Conservation (phyloP, 2,888 invertebrate species). For the Dorcus parallelipipedus region DNA sequence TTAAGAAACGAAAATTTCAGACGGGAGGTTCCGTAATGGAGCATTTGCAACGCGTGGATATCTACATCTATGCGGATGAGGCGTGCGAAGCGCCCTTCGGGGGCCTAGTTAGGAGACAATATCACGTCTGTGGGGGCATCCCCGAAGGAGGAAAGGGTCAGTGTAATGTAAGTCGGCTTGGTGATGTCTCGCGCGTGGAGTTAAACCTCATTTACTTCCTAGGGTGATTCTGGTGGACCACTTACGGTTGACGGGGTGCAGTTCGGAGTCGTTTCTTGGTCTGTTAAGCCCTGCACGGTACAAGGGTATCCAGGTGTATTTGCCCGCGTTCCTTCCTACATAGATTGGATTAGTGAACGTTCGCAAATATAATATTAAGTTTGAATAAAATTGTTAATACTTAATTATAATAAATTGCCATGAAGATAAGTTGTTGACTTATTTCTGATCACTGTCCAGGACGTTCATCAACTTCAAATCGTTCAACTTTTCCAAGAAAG, state of each 20-base stretch:
- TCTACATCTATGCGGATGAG: slow-evolving; percentile 40
- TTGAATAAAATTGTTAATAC: too few species aligned
- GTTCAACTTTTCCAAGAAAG: too few species aligned
- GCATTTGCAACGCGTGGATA: slow-evolving; percentile 44
- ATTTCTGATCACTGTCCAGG: too few species aligned
- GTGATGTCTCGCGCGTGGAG: neutral
- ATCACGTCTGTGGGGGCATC: slow-evolving; percentile 45
- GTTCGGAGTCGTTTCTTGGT: slow-evolving; percentile 51
- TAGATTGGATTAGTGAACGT: slow-evolving; percentile 32
- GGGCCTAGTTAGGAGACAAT: neutral
- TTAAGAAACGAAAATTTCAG: slow-evolving; percentile 26
- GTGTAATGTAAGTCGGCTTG: slow-evolving; percentile 38
- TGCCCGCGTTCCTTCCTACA: slow-evolving; percentile 43
- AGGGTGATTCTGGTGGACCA: slow-evolving; percentile 48
- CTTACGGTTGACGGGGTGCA: slow-evolving; percentile 41
- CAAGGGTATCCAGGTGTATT: slow-evolving; percentile 49
- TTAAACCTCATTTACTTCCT: slow-evolving; percentile 9
- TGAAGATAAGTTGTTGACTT: too few species aligned
- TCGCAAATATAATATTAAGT: too few species aligned
- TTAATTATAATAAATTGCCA: too few species aligned
- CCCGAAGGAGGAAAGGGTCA: slow-evolving; percentile 48
- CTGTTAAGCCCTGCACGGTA: slow-evolving; percentile 47
- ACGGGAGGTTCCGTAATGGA: slow-evolving; percentile 40
- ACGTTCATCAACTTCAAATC: too few species aligned
- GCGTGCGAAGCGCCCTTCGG: slow-evolving; percentile 12